phyloP scores from a whole-genome alignment of 2,113 vertebrate genomes.

The Brachypodius melanocephalos region DNA sequence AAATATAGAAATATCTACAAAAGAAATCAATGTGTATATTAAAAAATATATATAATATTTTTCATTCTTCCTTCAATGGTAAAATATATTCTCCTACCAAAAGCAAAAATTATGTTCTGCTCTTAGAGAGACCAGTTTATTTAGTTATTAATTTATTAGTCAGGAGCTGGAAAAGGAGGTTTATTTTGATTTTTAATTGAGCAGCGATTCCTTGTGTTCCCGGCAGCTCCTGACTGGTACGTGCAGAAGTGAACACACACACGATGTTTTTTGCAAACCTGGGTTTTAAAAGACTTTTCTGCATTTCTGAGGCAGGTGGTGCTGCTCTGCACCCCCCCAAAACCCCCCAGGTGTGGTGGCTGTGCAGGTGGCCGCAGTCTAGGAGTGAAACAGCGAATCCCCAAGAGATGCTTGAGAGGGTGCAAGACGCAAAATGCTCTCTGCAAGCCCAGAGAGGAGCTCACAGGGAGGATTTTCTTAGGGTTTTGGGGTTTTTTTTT shows the following conservation, averaged over 20 bases:
- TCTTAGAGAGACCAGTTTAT: background rate
- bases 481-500: no score
- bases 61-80: rapidly evolving
- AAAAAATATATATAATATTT: rapidly evolving
- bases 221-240: background rate
- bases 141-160: background rate
- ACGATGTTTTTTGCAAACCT: background rate
- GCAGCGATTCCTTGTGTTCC: rapidly evolving
- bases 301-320: background rate
- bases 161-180: background rate
- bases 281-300: background rate
- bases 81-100: background rate
- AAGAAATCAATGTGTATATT: rapidly evolving
- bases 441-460: background rate
- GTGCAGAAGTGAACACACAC: rapidly evolving
- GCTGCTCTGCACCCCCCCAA: background rate
- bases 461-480: background rate
- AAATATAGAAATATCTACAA: rapidly evolving
- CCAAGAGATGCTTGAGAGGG: background rate
- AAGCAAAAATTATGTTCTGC: background rate
- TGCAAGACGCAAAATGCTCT: background rate
- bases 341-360: background rate
- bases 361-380: background rate
- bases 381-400: background rate
- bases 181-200: background rate